Conservation (phyloP, 2,797 vertebrate species). For the Siniperca scherzeri region DNA sequence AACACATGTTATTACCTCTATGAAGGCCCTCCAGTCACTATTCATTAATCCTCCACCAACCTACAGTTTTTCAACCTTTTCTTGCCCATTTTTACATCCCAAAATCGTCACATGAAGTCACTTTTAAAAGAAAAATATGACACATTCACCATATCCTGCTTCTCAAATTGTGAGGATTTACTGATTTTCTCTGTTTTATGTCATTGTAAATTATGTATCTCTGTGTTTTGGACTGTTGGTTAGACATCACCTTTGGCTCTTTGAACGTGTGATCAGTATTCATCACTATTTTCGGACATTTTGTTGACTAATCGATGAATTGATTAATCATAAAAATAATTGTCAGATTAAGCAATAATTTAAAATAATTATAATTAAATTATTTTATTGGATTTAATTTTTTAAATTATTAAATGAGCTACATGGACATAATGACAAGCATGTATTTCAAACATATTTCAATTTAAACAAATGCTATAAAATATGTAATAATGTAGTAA, state of each 20-base stretch:
- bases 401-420: not conserved
- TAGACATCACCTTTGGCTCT: not conserved
- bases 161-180: not conserved
- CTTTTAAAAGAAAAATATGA: not conserved
- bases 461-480: not conserved
- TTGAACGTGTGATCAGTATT: not conserved
- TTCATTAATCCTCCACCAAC: not conserved
- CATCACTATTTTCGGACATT: not conserved
- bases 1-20: slow-evolving; percentile 3
- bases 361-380: not conserved
- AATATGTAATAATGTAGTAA: too few species aligned
- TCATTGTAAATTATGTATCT: not conserved
- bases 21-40: not conserved
- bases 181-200: not conserved
- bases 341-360: not conserved
- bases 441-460: not conserved
- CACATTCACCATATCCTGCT: not conserved
- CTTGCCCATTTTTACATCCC: not conserved
- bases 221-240: not conserved
- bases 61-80: not conserved
- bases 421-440: not conserved
- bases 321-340: not conserved
- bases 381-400: too few species aligned
- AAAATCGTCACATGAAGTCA: not conserved
- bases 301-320: not conserved